Conservation (phyloP, 2,113 vertebrate genomes). For the Psephotus haematonotus region DNA sequence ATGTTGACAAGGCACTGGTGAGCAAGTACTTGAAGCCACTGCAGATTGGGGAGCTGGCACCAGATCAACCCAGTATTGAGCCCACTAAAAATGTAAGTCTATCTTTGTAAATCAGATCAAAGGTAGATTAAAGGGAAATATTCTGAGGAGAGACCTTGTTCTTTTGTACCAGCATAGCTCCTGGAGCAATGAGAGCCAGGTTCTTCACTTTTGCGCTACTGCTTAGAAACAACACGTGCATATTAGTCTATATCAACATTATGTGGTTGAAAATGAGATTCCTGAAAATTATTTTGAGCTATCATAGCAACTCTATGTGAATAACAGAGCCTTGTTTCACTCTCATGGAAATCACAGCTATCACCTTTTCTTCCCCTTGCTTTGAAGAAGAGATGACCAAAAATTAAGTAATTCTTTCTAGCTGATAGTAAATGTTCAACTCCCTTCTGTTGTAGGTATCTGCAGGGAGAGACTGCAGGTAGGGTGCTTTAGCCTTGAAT, state of each 20-base stretch:
- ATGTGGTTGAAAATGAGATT: not conserved
- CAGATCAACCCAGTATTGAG: slow-evolving; percentile 76
- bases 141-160: not conserved
- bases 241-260: not conserved
- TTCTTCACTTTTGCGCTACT: not conserved
- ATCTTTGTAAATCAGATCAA: not conserved
- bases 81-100: slow-evolving; percentile 81
- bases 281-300: not conserved
- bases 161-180: not conserved
- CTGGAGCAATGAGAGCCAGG: not conserved
- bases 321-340: not conserved
- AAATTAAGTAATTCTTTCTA: not conserved
- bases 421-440: not conserved
- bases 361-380: not conserved
- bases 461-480: not conserved
- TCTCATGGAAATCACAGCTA: not conserved
- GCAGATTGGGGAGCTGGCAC: slow-evolving; percentile 80
- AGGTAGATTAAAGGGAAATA: not conserved
- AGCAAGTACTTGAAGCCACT: slow-evolving; percentile 76
- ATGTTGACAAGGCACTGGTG: slow-evolving; percentile 74
- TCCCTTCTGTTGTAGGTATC: not conserved
- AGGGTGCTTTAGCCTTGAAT: not conserved
- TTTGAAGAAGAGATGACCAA: not conserved
- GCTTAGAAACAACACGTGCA: not conserved
- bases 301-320: not conserved